Evolutionary conservation across 1,140 invertebrate genomes (phyloP).

Genomic region (Drosophila auraria): DNA sequence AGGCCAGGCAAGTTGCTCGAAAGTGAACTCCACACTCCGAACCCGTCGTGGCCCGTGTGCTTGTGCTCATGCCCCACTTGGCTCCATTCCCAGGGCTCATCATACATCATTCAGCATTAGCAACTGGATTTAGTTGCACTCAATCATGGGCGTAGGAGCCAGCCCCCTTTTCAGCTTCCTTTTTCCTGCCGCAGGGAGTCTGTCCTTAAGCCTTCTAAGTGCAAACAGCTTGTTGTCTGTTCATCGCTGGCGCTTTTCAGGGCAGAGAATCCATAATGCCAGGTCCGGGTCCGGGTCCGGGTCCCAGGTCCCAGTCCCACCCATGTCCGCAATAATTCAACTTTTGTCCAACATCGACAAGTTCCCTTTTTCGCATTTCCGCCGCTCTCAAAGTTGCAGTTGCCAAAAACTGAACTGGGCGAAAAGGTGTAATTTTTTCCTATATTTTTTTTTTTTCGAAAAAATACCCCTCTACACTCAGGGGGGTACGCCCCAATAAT

Average conservation of each 20-base stretch:
- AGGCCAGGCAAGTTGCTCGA: neutral
- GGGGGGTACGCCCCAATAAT: neutral
- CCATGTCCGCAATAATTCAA: conserved; percentile 39
- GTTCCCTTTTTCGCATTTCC: conserved; percentile 10
- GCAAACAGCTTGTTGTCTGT: conserved; percentile 53
- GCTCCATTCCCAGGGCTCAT: conserved; percentile 10
- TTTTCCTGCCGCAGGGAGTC: conserved; percentile 8
- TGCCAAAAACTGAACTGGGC: conserved; percentile 4
- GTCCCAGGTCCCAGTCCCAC: neutral
- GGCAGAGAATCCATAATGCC: conserved; percentile 31
- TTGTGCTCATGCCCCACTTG: neutral
- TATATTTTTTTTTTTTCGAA: neutral
- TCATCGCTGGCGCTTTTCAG: conserved; percentile 33
- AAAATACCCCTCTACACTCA: no score
- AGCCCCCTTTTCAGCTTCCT: neutral
- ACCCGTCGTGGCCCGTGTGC: no score
- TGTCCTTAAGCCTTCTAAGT: conserved; percentile 42
- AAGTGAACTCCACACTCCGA: neutral
- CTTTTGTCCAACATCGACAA: conserved; percentile 42
- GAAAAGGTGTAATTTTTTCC: conserved; percentile 40
- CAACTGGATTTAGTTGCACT: conserved; percentile 43
- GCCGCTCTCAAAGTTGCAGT: conserved; percentile 21
- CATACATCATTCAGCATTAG: conserved; percentile 44
- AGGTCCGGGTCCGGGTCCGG: neutral
- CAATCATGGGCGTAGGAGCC: conserved; percentile 22